Conservation (phyloP, 2,888 invertebrate species). For the Rhagium mordax region DNA sequence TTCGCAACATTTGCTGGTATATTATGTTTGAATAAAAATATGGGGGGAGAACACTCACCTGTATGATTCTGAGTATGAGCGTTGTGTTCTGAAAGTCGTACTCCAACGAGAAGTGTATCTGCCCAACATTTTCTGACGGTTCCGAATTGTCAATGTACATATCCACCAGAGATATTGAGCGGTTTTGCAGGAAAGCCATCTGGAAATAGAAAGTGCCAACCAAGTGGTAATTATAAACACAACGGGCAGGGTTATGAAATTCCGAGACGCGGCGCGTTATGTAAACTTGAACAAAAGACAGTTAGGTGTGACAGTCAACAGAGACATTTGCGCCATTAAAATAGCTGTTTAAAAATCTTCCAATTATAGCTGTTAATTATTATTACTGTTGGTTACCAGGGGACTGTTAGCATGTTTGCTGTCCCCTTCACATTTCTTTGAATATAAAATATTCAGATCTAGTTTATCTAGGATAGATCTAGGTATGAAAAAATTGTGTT, state of each 20-base stretch:
- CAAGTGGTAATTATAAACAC: not conserved
- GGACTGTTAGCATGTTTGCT: too few relatives aligned
- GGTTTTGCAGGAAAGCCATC: constrained; percentile 87
- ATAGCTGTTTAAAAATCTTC: too few relatives aligned
- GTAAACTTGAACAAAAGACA: too few relatives aligned
- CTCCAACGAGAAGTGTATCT: constrained; percentile 94
- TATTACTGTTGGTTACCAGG: too few relatives aligned
- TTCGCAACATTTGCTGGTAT: too few relatives aligned
- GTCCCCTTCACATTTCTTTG: too few relatives aligned
- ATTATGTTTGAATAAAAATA: not conserved
- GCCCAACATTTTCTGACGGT: constrained; percentile 93
- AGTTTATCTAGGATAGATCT: too few relatives aligned
- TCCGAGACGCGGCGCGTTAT: not conserved
- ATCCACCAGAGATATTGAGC: constrained; percentile 92
- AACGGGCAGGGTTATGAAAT: not conserved
- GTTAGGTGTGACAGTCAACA: too few relatives aligned
- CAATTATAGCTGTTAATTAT: too few relatives aligned
- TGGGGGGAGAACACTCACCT: constrained; percentile 78
- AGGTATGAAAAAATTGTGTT: too few relatives aligned
- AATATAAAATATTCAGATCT: too few relatives aligned
- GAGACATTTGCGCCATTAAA: too few relatives aligned
- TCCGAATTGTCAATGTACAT: constrained; percentile 97
- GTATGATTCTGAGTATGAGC: constrained; percentile 90
- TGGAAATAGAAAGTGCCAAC: constrained; percentile 61
- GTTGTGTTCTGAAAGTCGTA: constrained; percentile 96